Percentiles rank a stretch among this genome's conserved stretches.
Conservation (phyloP, 2,888 invertebrate species). For the Danaus chrysippus region DNA sequence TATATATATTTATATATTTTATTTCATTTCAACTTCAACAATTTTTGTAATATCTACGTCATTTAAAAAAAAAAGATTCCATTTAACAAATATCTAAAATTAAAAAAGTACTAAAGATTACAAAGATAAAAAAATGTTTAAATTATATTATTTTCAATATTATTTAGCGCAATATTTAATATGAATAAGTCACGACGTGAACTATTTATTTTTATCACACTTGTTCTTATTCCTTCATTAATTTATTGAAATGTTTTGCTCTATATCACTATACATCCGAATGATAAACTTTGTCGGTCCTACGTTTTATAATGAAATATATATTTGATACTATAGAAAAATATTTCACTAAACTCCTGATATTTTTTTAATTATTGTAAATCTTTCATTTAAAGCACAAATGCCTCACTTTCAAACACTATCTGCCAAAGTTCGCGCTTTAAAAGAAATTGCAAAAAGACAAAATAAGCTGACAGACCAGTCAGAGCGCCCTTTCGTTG, state of each 20-base stretch:
- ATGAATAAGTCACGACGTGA: not conserved
- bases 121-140: no score
- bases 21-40: no score
- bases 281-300: slow-evolving; percentile 76
- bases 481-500: slow-evolving; percentile 43
- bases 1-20: no score
- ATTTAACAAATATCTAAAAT: no score
- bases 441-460: slow-evolving; percentile 70
- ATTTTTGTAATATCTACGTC: no score
- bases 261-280: slow-evolving; percentile 73
- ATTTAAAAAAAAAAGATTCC: no score
- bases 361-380: no score
- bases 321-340: slow-evolving; percentile 11
- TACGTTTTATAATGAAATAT: slow-evolving; percentile 32
- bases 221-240: slow-evolving; percentile 19
- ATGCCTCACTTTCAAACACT: not conserved
- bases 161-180: not conserved
- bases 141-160: not conserved
- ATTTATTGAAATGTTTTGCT: slow-evolving; percentile 51
- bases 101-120: no score
- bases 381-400: slow-evolving; percentile 1
- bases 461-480: slow-evolving; percentile 57
- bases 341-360: not conserved
- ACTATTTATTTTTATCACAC: slow-evolving; percentile 8
- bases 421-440: slow-evolving; percentile 40